Evolutionary conservation across 2,113 vertebrate genomes (phyloP).

Genomic region (Ophthalmolycus amberensis): DNA sequence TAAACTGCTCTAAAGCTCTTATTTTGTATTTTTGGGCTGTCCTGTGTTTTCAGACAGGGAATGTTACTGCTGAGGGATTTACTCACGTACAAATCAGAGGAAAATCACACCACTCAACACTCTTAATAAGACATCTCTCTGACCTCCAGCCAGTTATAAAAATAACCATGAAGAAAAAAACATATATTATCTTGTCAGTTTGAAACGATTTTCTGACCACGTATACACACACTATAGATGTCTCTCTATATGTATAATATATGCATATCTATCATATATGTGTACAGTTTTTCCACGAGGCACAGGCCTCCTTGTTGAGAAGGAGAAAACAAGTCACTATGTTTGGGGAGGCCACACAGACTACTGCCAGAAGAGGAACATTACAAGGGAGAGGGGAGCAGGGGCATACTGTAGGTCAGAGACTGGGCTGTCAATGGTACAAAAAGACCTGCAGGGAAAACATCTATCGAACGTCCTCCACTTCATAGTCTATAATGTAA

Average conservation of each 20-base stretch:
- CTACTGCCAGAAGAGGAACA: conserved; percentile 59
- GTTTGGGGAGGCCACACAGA: conserved; percentile 68
- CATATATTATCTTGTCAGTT: conserved; percentile 70
- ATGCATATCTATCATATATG: conserved; percentile 82
- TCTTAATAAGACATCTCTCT: conserved; percentile 62
- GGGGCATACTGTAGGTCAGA: conserved; percentile 49
- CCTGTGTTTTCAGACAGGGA: conserved; percentile 74
- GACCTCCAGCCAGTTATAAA: conserved; percentile 73
- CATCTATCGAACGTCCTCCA: conserved; percentile 60
- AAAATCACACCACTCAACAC: conserved; percentile 55
- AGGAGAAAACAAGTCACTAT: conserved; percentile 77
- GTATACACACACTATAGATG: conserved; percentile 81
- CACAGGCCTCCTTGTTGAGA: conserved; percentile 79
- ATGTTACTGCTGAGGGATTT: conserved; percentile 74
- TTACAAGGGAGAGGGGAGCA: conserved; percentile 29
- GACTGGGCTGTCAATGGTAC: conserved; percentile 48
- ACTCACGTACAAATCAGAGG: conserved; percentile 63
- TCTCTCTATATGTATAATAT: conserved; percentile 82
- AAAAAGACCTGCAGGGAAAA: conserved; percentile 66
- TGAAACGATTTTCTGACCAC: conserved; percentile 79
- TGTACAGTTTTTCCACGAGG: conserved; percentile 78
- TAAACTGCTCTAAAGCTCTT: conserved; percentile 59
- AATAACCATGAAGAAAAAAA: conserved; percentile 72
- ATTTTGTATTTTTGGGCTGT: conserved; percentile 56
- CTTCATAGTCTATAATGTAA: conserved; percentile 53